Evolutionary conservation across 2,797 vertebrate genomes (phyloP).

Genomic region (Onychomys leucogaster): DNA sequence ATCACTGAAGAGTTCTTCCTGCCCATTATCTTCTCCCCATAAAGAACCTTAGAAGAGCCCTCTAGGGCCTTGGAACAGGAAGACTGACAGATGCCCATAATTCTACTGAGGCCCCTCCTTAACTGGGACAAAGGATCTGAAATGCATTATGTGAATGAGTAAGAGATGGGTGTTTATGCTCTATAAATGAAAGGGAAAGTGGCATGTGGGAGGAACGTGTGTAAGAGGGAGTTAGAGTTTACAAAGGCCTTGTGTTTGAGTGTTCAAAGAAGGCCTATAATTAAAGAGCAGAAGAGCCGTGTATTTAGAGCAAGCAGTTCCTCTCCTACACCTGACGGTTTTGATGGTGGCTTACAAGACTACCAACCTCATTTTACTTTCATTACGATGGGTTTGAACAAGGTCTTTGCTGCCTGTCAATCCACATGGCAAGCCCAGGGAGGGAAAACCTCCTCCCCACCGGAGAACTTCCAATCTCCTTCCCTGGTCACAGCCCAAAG

Average conservation of each 20-base stretch:
- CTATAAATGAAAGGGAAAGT: constrained; percentile 51
- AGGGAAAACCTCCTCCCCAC: neutral
- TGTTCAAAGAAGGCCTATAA: constrained; percentile 11
- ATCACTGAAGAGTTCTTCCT: neutral
- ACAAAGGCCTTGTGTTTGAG: constrained; percentile 64
- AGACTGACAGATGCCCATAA: neutral
- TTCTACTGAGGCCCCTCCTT: constrained; percentile 1
- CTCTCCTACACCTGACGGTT: neutral
- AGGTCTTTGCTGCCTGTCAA: neutral
- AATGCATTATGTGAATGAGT: constrained; percentile 52
- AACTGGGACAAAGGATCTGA: constrained; percentile 41
- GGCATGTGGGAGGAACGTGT: neutral
- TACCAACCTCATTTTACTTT: constrained; percentile 45
- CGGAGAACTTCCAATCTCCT: neutral
- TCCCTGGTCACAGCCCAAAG: accelerated
- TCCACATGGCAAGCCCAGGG: constrained; percentile 5
- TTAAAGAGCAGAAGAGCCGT: constrained; percentile 25
- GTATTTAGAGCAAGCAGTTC: constrained; percentile 16
- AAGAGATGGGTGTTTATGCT: constrained; percentile 44
- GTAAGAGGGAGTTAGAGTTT: neutral
- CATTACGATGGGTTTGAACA: constrained; percentile 23
- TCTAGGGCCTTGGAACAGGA: neutral
- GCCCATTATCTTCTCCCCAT: constrained; percentile 3
- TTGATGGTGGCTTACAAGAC: constrained; percentile 24
- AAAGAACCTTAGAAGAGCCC: neutral